Base-by-base conservation (phyloP, 2,113 vertebrate species). In the Aplodontia rufa region DNA sequence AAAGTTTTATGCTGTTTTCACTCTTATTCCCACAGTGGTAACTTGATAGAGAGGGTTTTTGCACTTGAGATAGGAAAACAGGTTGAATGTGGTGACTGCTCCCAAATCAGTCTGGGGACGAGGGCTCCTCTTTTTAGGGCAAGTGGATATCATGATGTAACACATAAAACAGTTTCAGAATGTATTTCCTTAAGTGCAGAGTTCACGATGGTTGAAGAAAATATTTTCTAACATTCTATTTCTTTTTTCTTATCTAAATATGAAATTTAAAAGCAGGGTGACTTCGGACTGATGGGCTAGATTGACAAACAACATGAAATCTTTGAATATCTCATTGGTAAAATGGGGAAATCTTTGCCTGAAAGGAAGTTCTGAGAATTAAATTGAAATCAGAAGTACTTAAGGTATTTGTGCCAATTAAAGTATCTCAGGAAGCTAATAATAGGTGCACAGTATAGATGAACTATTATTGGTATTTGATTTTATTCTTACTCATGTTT, bases 151-250 rank as follows among this genome's bases (percentile, higher is more conserved):
- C 1, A 32, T 8, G 6, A 5, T 24, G 32, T 42, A 68, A 74
- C 13, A 66, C 40, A n/a, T 32, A 76, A 17, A 53, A 8, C 2
- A 8, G 11, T 66, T 90, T 84, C 51, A 40, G 35, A 20, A 66
- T 49, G 28, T 2, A 62, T 28, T 83, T 92, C 5, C 10, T 93
- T 14, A 51, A 74, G 8, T 17, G 19, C 5, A 80, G n/a, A 19
- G 19, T 5, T 71, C 7, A 47, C 20, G n/a, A 5, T 89, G 35
- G 28, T 80, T 58, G 85, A 91, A 55, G 74, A 78, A 68, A 71
- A 74, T 82, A 58, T 83, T 93, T 84, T 42, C 40, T 82, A 72
- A 58, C 13, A 55, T 90, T 93, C 58, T 82, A 94, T 83, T 72
- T 62, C 8, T 96, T 37, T 83, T 13, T 93, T 96, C 28, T 90